phyloP scores from a whole-genome alignment of 2,113 vertebrate genomes.

The Gymnobelideus leadbeateri region DNA sequence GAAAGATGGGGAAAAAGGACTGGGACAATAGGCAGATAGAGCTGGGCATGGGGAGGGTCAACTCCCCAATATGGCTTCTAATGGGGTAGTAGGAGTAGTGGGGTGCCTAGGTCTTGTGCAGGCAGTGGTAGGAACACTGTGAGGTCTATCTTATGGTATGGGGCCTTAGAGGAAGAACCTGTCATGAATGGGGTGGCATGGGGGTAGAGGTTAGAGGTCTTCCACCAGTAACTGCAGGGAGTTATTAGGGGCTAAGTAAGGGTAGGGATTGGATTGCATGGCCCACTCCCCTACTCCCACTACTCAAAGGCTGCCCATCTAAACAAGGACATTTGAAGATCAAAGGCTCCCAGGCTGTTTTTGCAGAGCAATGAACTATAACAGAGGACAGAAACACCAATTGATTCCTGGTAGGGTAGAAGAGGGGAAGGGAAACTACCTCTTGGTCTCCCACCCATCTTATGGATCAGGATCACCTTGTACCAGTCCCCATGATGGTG shows the following conservation, averaged over 20 bases:
- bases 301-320: constrained; percentile 23
- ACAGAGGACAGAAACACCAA: neutral
- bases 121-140: neutral
- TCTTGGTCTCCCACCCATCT: neutral
- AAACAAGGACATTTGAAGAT: constrained; percentile 79
- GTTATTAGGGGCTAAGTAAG: neutral
- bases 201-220: too few species aligned
- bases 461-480: neutral
- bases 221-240: neutral
- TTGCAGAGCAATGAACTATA: neutral
- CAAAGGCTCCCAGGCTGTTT: constrained; percentile 53
- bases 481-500: neutral
- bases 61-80: neutral
- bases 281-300: neutral
- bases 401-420: neutral
- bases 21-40: neutral
- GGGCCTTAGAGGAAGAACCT: neutral
- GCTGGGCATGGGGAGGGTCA: neutral
- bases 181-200: neutral
- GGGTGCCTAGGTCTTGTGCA: neutral
- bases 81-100: neutral
- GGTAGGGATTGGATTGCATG: neutral
- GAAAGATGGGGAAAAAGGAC: neutral
- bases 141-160: neutral
- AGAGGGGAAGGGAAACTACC: neutral